Conservation (phyloP, 2,888 invertebrate genomes). For the Diaprepes abbreviatus region DNA sequence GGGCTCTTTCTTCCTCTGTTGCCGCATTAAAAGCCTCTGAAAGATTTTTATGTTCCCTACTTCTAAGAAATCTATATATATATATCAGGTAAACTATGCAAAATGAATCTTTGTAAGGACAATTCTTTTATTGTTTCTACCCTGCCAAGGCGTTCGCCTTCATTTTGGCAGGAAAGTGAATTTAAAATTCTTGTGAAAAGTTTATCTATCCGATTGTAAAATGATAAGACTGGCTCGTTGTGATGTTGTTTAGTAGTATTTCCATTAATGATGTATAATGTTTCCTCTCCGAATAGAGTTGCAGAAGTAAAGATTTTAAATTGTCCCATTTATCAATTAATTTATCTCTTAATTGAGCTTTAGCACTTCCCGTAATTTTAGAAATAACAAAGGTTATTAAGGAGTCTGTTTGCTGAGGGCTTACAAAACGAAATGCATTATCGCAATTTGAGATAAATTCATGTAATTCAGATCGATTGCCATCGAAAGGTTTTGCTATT, state of each 20-base stretch:
- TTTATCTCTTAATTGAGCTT: conserved; percentile 23
- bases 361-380: no score
- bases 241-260: conserved; percentile 16
- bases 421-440: no score
- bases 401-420: no score
- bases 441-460: no score
- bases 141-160: not conserved
- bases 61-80: conserved; percentile 26
- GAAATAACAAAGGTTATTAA: conserved; percentile 9
- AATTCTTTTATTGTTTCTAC: conserved; percentile 27
- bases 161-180: not conserved
- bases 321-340: not conserved
- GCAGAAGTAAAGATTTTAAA: conserved; percentile 27
- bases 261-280: conserved; percentile 31
- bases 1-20: conserved; percentile 22
- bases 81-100: conserved; percentile 29
- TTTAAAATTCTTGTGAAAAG: conserved; percentile 15
- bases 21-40: conserved; percentile 26
- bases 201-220: conserved; percentile 18
- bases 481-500: conserved; percentile 23
- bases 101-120: conserved; percentile 33
- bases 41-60: no score
- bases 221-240: conserved; percentile 17
- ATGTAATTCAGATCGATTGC: no score
- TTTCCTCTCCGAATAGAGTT: conserved; percentile 12